These are phyloP conservation scores for Okamejei kenojei DNA, from an alignment of 2,797 vertebrate genomes.

Conservation along the genomic window DNA sequence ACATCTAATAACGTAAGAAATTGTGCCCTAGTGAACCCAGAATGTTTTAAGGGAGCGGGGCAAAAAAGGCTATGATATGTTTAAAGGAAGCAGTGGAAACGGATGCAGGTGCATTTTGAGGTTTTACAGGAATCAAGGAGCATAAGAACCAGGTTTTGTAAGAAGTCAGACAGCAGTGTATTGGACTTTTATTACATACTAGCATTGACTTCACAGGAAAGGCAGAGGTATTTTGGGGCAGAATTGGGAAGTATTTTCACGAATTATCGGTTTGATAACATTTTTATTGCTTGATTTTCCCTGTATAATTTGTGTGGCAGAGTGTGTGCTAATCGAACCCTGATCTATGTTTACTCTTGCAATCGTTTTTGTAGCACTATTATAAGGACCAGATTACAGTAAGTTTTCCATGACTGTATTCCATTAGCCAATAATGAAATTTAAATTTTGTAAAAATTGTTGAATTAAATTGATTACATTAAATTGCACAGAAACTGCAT, in stretches of 20 bases:
- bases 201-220: background rate
- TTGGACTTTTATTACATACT: background rate
- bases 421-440: background rate
- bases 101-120: too few species aligned
- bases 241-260: background rate
- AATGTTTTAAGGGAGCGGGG: too few species aligned
- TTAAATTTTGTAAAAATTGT: background rate
- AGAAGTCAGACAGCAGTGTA: too few species aligned
- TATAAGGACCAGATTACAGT: background rate
- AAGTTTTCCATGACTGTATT: background rate
- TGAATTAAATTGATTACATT: too few species aligned
- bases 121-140: too few species aligned
- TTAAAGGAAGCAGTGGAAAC: too few species aligned
- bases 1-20: background rate
- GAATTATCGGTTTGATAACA: background rate
- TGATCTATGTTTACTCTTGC: background rate
- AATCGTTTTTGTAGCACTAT: background rate
- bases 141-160: too few species aligned
- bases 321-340: background rate
- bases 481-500: background rate
- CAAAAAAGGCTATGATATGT: too few species aligned
- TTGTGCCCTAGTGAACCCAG: too few species aligned
- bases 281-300: background rate
- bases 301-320: background rate
- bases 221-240: background rate